Evolutionary conservation across 2,113 vertebrate genomes (phyloP).

Genomic region (Cepphus grylle): DNA sequence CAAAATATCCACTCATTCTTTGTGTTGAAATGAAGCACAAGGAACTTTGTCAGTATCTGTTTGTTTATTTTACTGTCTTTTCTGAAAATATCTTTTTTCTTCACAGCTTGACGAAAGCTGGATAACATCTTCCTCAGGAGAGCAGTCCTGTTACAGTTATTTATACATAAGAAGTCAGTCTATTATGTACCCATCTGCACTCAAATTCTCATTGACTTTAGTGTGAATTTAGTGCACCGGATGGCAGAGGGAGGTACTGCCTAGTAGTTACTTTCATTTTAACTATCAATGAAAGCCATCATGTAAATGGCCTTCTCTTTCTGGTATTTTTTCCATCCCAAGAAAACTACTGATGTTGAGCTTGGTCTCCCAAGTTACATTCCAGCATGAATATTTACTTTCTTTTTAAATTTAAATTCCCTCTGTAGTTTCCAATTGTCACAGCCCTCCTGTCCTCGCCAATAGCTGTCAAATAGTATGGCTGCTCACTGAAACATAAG

Average conservation of each 20-base stretch:
- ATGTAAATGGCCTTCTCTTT: background rate
- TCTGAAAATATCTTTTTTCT: conserved; percentile 14
- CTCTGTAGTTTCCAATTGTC: background rate
- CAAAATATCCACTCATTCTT: background rate
- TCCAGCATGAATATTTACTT: background rate
- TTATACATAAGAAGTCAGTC: background rate
- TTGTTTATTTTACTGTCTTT: conserved; percentile 8
- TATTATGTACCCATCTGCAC: background rate
- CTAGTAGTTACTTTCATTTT: background rate
- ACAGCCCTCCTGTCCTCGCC: background rate
- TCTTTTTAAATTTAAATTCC: background rate
- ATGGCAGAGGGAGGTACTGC: background rate
- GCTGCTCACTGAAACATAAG: background rate
- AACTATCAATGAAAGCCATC: background rate
- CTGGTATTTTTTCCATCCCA: background rate
- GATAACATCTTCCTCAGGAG: background rate
- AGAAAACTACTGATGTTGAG: background rate
- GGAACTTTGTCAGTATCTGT: background rate
- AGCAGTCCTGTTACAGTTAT: background rate
- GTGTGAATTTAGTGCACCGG: background rate
- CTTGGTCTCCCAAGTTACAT: background rate
- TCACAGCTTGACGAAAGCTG: conserved; percentile 25
- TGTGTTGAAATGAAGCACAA: background rate
- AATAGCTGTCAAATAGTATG: background rate
- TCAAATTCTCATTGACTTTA: background rate